phyloP scores from a whole-genome alignment of 2,797 vertebrate species.

The Siniperca undulata region DNA sequence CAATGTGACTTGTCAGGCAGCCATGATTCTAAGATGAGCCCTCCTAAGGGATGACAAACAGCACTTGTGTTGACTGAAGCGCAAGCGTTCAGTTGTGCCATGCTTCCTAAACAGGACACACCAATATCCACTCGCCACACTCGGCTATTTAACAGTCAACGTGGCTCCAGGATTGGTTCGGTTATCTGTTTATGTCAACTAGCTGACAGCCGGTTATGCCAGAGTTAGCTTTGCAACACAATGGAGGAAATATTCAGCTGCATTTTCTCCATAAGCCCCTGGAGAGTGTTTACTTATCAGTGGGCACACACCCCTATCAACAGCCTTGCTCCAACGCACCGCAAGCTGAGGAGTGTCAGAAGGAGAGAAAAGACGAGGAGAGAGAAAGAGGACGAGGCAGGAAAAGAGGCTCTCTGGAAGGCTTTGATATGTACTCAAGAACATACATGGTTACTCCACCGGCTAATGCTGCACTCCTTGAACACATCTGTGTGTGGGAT shows the following conservation, averaged over 20 bases:
- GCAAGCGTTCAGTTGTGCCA: conserved; percentile 54
- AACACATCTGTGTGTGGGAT: conserved; percentile 64
- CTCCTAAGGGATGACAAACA: conserved; percentile 70
- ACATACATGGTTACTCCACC: conserved; percentile 76
- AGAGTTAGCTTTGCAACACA: conserved; percentile 51
- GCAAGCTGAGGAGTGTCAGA: conserved; percentile 53
- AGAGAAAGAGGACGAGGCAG: conserved; percentile 36
- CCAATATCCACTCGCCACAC: conserved; percentile 48
- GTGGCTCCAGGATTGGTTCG: conserved; percentile 25
- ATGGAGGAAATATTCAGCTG: conserved; percentile 59
- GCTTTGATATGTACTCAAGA: conserved; percentile 75
- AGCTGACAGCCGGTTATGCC: conserved; percentile 50
- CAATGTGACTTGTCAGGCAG: conserved; percentile 64
- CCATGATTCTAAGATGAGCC: conserved; percentile 61
- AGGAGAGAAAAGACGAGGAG: conserved; percentile 19
- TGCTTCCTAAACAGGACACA: conserved; percentile 55
- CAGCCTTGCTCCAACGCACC: conserved; percentile 62
- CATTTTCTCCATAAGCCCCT: conserved; percentile 66
- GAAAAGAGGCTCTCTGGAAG: conserved; percentile 65
- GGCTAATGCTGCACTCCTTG: conserved; percentile 62
- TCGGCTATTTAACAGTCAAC: conserved; percentile 52
- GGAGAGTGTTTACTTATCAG: conserved; percentile 79
- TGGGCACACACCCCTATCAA: conserved; percentile 77
- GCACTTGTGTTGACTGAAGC: conserved; percentile 70
- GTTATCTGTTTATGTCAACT: conserved; percentile 64